phyloP scores from a whole-genome alignment of 92 coral and sea anemone genomes.

The Diadumene lineata region DNA sequence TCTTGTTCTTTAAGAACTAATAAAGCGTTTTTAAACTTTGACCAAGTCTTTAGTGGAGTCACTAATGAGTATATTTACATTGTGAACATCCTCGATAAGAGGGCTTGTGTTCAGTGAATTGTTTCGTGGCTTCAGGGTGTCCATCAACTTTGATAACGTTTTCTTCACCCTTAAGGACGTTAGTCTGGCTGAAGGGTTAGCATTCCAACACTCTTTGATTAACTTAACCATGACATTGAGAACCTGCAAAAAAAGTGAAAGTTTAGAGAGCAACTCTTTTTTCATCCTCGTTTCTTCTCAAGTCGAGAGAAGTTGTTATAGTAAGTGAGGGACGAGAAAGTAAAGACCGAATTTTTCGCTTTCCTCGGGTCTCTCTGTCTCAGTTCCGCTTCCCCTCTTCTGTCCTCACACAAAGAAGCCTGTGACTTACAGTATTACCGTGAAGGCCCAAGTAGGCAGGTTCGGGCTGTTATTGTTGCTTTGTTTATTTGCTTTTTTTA shows the following conservation, averaged over 20 bases:
- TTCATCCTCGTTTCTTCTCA: too few relatives aligned
- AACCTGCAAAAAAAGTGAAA: constrained; percentile 38
- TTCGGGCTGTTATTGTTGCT: too few relatives aligned
- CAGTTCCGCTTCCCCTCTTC: too few relatives aligned
- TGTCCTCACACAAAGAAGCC: too few relatives aligned
- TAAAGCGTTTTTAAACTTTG: constrained; percentile 7
- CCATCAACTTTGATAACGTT: constrained; percentile 77
- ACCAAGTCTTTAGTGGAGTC: constrained; percentile 25
- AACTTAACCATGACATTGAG: constrained; percentile 76
- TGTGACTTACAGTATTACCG: too few relatives aligned
- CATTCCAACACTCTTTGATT: constrained; percentile 93
- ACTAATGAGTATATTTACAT: constrained; percentile 61
- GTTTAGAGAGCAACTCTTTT: neutral
- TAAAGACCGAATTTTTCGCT: too few relatives aligned
- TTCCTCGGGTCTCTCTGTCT: too few relatives aligned
- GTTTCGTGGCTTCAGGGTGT: constrained; percentile 58
- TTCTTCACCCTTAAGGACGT: constrained; percentile 90
- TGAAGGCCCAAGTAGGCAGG: too few relatives aligned
- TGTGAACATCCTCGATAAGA: constrained; percentile 25
- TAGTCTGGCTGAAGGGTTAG: constrained; percentile 83
- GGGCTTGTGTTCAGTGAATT: constrained; percentile 37
- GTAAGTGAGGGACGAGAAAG: too few relatives aligned
- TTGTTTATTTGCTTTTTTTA: too few relatives aligned
- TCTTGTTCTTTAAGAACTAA: neutral
- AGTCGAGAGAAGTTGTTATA: too few relatives aligned